Evolutionary conservation across 92 coral and sea anemone species (phyloP), one percentile per base, ranked within the genome.

Genomic region (Phenganax stokvisi): DNA sequence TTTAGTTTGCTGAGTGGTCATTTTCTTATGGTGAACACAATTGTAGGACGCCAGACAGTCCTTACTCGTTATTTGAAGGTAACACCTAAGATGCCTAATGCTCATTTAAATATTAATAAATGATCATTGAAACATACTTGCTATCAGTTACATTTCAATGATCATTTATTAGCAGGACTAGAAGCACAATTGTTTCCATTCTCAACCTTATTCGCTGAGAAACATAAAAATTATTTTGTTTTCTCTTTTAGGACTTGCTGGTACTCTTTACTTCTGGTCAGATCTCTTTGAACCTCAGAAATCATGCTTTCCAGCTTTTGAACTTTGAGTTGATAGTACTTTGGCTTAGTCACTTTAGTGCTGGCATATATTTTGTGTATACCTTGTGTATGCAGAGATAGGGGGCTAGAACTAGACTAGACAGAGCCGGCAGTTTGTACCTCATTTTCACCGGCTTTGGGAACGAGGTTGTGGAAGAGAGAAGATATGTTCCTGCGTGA

Each of bases 1-100:
- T 58, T 16, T 57, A 96, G 99, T 96, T 96, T 91, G 99, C 99
- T 81, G 99, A 96, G 71, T 96, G 99, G 99, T 90, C 96, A 65
- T 90, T 92, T 75, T 87, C 89, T 72, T 87, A 90, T 80, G 97
- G 97, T 47, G 84, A 87, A 62, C 97, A 96, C 76, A 92, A 92
- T 72, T 96, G 96, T 57, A 87, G 91, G 12, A 87, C 83, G 30
- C 97, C 99, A 1, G 97, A 96, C 85, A 91, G 77, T 15, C 99
- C 99, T 8, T 96, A 76, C 84, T 96, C 99, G 0, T 83, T 96
- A 54, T 96, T 96, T 87, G 99, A 96, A 85, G 99, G 99, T 96
- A 89, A 37, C 15, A 13, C 37, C 60, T 72, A n/a, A 17, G 53
- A 63, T 1, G 12, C 4, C 47, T 31, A 58, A 83, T 12, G 47